These are phyloP conservation scores for Aphis gossypii DNA, from an alignment of 1,140 invertebrate genomes.

Conservation along the genomic window DNA sequence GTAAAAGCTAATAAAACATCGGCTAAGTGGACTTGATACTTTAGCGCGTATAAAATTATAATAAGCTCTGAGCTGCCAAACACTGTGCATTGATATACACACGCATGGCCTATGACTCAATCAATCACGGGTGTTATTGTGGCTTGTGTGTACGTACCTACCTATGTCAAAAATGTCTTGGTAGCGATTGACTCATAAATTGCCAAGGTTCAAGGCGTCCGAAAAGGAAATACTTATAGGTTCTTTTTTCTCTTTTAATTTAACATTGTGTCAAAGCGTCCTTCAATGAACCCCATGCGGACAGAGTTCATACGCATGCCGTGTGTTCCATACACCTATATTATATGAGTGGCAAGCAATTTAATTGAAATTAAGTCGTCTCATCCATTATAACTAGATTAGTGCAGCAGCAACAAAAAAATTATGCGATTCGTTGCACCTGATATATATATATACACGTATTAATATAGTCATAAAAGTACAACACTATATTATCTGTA, in stretches of 20 bases:
- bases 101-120: neutral
- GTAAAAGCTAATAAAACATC: neutral
- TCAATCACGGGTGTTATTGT: conserved; percentile 46
- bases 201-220: conserved; percentile 54
- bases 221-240: conserved; percentile 47
- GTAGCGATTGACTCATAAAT: conserved; percentile 51
- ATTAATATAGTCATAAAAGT: neutral
- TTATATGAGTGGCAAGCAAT: neutral
- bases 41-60: neutral
- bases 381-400: conserved; percentile 48
- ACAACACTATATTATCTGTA: neutral
- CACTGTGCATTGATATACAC: neutral
- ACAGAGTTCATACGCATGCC: conserved; percentile 34
- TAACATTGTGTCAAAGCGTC: conserved; percentile 42
- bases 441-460: neutral
- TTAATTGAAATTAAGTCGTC: conserved; percentile 54
- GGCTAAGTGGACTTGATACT: neutral
- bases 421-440: neutral
- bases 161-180: conserved; percentile 36
- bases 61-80: neutral
- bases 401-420: neutral
- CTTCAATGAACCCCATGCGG: conserved; percentile 55
- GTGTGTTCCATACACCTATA: neutral
- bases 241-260: conserved; percentile 19
- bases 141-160: neutral